These are phyloP conservation scores for Coranthus polyacanthus DNA, from an alignment of 2,797 vertebrate genomes.

Conservation along the genomic window DNA sequence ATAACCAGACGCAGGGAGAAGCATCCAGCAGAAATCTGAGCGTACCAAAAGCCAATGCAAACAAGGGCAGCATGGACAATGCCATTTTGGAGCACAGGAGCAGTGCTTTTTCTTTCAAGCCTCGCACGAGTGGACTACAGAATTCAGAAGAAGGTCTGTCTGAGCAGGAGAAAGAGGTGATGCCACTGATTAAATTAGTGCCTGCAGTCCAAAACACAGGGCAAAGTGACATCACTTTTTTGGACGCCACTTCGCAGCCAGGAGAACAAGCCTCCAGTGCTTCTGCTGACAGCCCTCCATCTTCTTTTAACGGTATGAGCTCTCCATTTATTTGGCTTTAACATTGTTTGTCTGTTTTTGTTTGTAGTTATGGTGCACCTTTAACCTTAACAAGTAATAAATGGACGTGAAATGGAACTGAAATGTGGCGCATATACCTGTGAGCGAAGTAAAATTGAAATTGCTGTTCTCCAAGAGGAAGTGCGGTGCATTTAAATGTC, in stretches of 20 bases:
- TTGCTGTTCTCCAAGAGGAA: conserved; percentile 10
- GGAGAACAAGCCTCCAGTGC: conserved; percentile 40
- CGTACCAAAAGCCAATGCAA: conserved; percentile 48
- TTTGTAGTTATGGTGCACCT: conserved; percentile 12
- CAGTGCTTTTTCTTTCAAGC: conserved; percentile 43
- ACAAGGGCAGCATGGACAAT: conserved; percentile 78
- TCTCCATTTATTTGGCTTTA: neutral
- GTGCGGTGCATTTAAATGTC: conserved; percentile 32
- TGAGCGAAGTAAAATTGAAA: conserved; percentile 4
- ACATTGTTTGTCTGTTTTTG: neutral
- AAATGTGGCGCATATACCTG: neutral
- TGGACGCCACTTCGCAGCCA: conserved; percentile 38
- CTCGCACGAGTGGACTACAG: conserved; percentile 39
- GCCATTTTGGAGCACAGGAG: conserved; percentile 76
- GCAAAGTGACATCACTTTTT: conserved; percentile 36
- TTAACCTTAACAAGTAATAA: conserved; percentile 26
- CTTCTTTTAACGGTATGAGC: conserved; percentile 64
- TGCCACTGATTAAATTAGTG: conserved; percentile 59
- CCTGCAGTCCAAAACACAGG: conserved; percentile 52
- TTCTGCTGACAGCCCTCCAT: conserved; percentile 38
- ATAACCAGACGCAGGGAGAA: conserved; percentile 53
- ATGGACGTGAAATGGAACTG: conserved; percentile 16
- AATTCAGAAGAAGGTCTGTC: conserved; percentile 76
- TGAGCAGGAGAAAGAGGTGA: conserved; percentile 82
- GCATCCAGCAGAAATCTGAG: conserved; percentile 56